Conservation (phyloP, 2,113 vertebrate genomes). For the Tetrao urogallus region DNA sequence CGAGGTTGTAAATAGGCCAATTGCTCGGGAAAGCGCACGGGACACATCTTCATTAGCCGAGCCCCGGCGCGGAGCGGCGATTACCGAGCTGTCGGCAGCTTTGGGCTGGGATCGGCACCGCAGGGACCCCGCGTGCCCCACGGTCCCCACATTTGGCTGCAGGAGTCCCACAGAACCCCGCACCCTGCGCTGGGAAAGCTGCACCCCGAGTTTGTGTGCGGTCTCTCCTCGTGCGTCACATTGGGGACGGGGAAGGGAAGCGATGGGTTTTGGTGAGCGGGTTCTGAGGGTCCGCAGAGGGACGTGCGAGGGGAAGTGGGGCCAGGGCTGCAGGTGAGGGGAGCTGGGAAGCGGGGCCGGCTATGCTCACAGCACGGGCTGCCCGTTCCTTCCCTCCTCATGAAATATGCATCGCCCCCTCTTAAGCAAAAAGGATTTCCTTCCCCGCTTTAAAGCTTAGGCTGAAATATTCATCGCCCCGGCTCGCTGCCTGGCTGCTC, state of each 20-base stretch:
- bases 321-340: not conserved
- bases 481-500: not conserved
- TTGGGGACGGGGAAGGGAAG: not conserved
- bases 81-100: not conserved
- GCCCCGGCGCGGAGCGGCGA: not conserved
- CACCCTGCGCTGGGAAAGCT: not conserved
- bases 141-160: not conserved
- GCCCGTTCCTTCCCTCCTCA: not conserved
- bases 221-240: not conserved
- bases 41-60: not conserved
- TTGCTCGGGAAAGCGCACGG: not conserved
- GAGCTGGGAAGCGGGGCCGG: not conserved
- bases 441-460: constrained; percentile 14
- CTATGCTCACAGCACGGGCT: not conserved
- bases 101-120: fast-evolving
- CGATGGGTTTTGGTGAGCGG: not conserved
- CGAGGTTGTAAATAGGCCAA: constrained; percentile 33
- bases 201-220: not conserved
- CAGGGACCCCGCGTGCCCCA: fast-evolving
- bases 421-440: constrained; percentile 52
- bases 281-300: not conserved
- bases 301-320: not conserved
- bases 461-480: constrained; percentile 55
- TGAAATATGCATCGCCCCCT: constrained; percentile 54
- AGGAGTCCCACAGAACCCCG: fast-evolving